Percentiles rank a stretch among this genome's conserved stretches.
phyloP scores from a whole-genome alignment of 2,797 vertebrate genomes.

The Amblyraja radiata region DNA sequence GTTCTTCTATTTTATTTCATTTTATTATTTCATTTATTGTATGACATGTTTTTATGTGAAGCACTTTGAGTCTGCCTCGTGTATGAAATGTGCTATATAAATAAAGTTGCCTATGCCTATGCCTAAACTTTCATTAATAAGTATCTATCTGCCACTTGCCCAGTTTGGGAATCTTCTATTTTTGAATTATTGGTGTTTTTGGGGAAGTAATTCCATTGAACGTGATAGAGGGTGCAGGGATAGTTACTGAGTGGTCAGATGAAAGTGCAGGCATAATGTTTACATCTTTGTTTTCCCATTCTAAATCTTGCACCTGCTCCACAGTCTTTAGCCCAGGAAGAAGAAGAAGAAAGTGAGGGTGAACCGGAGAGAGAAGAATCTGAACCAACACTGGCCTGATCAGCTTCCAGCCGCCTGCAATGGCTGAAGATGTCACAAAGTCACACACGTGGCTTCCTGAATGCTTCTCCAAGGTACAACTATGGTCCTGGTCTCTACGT shows the following conservation, averaged over 20 bases:
- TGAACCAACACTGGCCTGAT: not conserved
- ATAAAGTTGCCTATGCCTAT: no score
- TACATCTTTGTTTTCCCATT: not conserved
- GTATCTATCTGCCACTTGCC: not conserved
- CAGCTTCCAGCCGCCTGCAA: not conserved
- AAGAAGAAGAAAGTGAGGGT: not conserved
- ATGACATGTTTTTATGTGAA: no score
- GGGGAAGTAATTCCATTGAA: no score
- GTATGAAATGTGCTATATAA: no score
- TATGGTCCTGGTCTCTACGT: no score
- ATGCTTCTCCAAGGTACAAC: not conserved
- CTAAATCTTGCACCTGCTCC: not conserved
- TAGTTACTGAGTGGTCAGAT: not conserved
- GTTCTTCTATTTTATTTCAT: no score
- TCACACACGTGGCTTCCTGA: not conserved
- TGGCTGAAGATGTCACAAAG: not conserved
- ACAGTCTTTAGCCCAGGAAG: not conserved
- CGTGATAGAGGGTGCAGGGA: no score
- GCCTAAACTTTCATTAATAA: not conserved
- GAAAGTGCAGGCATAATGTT: no score
- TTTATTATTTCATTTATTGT: no score
- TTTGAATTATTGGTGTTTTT: not conserved
- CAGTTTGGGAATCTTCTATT: not conserved
- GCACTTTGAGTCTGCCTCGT: no score
- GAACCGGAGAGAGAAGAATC: not conserved